Evolutionary conservation across 2,797 vertebrate genomes (phyloP).

Genomic region (Australoheros facetus): DNA sequence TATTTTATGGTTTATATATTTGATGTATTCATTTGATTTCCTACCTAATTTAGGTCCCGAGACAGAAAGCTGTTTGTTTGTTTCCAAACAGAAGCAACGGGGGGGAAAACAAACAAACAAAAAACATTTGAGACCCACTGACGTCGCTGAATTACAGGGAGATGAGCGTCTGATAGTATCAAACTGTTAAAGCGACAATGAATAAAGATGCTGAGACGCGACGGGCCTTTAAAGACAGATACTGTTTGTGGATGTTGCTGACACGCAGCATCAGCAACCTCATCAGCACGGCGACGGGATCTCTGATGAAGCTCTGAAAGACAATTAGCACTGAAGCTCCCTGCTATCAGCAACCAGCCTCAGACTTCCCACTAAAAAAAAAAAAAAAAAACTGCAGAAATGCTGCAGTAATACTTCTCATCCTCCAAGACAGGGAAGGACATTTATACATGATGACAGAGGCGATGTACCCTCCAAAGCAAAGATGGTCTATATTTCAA

Average conservation of each 20-base stretch:
- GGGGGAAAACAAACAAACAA: no score
- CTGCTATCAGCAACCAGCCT: not conserved
- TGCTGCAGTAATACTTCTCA: not conserved
- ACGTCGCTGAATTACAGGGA: not conserved
- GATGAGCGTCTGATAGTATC: not conserved
- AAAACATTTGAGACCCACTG: not conserved
- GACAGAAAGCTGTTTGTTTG: not conserved
- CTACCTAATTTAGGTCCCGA: not conserved
- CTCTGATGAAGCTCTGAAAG: slow-evolving; percentile 27
- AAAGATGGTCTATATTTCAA: not conserved
- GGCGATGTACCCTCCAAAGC: not conserved
- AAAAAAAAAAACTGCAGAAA: not conserved
- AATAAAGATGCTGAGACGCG: not conserved
- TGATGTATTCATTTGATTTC: not conserved
- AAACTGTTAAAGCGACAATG: not conserved
- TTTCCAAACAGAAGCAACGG: not conserved
- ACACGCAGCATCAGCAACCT: slow-evolving; percentile 14
- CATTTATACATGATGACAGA: not conserved
- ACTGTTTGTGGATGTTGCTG: slow-evolving; percentile 32
- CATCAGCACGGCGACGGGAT: slow-evolving; percentile 54
- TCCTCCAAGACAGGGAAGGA: not conserved
- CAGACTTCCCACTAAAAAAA: not conserved
- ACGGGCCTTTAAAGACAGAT: not conserved
- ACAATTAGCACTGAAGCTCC: not conserved
- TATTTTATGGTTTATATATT: not conserved